Conservation (phyloP, 1,140 invertebrate species). For the Vanessa atalanta region DNA sequence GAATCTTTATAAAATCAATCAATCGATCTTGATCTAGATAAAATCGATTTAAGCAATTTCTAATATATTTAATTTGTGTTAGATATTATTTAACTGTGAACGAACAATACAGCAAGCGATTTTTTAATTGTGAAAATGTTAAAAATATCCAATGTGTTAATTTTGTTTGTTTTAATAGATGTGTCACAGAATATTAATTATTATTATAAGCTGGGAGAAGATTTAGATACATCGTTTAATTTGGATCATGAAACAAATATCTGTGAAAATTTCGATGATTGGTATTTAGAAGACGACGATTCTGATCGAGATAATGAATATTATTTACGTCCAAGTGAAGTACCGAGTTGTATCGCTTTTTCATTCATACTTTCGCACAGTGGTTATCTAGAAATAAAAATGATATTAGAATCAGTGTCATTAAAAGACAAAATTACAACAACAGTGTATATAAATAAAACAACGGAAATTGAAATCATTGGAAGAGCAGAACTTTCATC, state of each 20-base stretch:
- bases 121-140: conserved; percentile 8
- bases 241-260: conserved; percentile 1
- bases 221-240: conserved; percentile 8
- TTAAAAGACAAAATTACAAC: background rate
- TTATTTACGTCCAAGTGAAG: conserved; percentile 12
- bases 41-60: conserved; percentile 4
- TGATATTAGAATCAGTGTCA: background rate
- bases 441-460: conserved; percentile 3
- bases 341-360: conserved; percentile 9
- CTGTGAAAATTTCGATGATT: conserved; percentile 1
- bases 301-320: background rate
- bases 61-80: background rate
- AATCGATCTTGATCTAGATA: conserved; percentile 16
- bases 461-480: background rate
- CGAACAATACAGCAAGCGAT: background rate
- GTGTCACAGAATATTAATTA: background rate
- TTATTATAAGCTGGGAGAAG: conserved; percentile 9
- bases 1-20: conserved; percentile 13
- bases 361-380: background rate
- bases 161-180: background rate
- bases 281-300: background rate
- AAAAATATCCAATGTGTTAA: background rate
- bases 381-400: conserved; percentile 13
- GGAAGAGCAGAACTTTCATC: background rate
- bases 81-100: conserved; percentile 3